Evolutionary conservation across 2,113 vertebrate species (phyloP).

Genomic region (Campylorhamphus procurvoides): DNA sequence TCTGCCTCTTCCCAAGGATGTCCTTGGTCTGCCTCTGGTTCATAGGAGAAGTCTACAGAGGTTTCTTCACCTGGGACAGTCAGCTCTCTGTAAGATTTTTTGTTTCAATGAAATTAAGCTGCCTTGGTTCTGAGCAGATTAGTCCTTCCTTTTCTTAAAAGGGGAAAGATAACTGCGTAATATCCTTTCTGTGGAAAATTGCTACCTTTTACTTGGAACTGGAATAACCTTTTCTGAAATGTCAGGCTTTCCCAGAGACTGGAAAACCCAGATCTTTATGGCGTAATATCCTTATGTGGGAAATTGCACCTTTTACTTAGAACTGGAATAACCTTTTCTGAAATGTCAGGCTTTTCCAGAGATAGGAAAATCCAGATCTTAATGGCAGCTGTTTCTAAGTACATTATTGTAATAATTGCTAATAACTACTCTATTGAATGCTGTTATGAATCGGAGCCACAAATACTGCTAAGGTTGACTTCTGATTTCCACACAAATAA

Average conservation of each 20-base stretch:
- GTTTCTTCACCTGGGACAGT: neutral
- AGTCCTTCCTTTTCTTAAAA: neutral
- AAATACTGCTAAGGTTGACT: neutral
- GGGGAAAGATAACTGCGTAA: neutral
- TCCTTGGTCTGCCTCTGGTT: neutral
- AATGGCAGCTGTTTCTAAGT: neutral
- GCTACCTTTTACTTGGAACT: neutral
- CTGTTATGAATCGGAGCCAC: neutral
- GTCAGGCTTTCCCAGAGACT: neutral
- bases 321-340: neutral
- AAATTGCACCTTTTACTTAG: neutral
- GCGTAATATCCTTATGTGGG: neutral
- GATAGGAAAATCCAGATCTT: neutral
- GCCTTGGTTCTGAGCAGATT: neutral
- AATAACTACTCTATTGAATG: neutral
- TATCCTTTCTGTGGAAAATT: neutral
- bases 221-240: conserved; percentile 14
- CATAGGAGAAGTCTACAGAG: neutral
- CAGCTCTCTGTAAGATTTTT: neutral
- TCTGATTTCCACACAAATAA: conserved; percentile 1
- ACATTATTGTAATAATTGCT: neutral
- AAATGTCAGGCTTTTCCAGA: neutral
- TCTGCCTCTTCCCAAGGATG: neutral
- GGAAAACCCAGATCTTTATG: neutral
- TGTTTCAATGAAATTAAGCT: neutral